phyloP scores from a whole-genome alignment of 2,888 invertebrate genomes.

The Lochmaea crataegi region DNA sequence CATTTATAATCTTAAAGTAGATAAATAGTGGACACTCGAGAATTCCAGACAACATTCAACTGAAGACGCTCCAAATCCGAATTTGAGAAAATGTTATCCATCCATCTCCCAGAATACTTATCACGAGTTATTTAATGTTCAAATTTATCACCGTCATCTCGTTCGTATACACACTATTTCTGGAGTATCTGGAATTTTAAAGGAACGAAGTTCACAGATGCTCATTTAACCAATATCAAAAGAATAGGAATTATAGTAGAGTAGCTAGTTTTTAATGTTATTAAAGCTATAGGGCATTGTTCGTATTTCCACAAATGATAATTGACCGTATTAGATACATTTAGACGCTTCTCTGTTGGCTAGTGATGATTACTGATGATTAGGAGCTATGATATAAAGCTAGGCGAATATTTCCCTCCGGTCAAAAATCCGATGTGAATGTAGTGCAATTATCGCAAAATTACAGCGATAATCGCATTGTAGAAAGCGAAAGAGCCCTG shows the following conservation, averaged over 20 bases:
- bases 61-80: neutral
- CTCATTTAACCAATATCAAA: neutral
- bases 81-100: neutral
- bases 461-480: too few species aligned
- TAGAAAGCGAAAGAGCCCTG: too few species aligned
- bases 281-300: neutral
- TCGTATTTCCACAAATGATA: neutral
- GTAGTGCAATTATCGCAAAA: too few species aligned
- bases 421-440: too few species aligned
- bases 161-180: neutral
- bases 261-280: neutral
- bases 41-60: slow-evolving; percentile 1
- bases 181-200: neutral
- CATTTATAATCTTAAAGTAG: neutral
- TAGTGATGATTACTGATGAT: too few species aligned
- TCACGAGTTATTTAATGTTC: slow-evolving; percentile 4
- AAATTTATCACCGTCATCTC: neutral
- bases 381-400: too few species aligned
- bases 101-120: neutral
- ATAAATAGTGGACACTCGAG: neutral
- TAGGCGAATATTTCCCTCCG: too few species aligned
- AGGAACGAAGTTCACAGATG: neutral
- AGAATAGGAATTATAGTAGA: neutral
- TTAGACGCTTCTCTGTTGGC: too few species aligned
- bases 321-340: too few species aligned